Evolutionary conservation across 1,140 invertebrate species (phyloP).

Genomic region (Zaprionus kolodkinae): DNA sequence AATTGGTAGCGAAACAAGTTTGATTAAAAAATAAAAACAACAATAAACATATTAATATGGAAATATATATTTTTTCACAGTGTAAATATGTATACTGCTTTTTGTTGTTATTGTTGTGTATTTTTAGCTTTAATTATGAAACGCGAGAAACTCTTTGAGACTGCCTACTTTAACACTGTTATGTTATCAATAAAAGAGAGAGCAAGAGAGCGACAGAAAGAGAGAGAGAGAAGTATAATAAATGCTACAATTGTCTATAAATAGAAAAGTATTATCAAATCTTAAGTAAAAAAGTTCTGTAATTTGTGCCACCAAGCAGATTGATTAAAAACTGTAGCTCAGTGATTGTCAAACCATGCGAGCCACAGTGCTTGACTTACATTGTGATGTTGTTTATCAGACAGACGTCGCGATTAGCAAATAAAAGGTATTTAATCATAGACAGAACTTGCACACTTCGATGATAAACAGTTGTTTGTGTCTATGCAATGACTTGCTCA

Average conservation of each 20-base stretch:
- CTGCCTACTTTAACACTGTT: conserved; percentile 31
- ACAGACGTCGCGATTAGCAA: not conserved
- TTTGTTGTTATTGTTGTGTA: conserved; percentile 16
- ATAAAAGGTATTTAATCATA: conserved; percentile 16
- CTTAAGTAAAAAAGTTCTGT: conserved; percentile 43
- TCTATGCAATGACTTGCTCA: conserved; percentile 21
- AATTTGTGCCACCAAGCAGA: not conserved
- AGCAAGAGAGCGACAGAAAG: not conserved
- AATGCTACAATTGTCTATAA: conserved; percentile 61
- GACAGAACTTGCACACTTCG: conserved; percentile 17
- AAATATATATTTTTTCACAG: conserved; percentile 35
- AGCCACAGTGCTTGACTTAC: not conserved
- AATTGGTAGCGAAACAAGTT: conserved; percentile 57
- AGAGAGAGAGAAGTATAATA: not conserved
- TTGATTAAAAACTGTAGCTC: not conserved
- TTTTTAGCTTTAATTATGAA: conserved; percentile 61
- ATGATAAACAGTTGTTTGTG: conserved; percentile 32
- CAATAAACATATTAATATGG: conserved; percentile 56
- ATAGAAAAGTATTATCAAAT: conserved; percentile 69
- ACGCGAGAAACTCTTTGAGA: conserved; percentile 52
- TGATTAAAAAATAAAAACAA: conserved; percentile 30
- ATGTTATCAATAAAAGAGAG: conserved; percentile 53
- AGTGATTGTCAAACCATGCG: not conserved
- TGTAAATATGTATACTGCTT: conserved; percentile 6
- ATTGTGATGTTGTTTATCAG: not conserved